Evolutionary conservation across 2,113 vertebrate genomes (phyloP).

Genomic region (Phasianus colchicus): DNA sequence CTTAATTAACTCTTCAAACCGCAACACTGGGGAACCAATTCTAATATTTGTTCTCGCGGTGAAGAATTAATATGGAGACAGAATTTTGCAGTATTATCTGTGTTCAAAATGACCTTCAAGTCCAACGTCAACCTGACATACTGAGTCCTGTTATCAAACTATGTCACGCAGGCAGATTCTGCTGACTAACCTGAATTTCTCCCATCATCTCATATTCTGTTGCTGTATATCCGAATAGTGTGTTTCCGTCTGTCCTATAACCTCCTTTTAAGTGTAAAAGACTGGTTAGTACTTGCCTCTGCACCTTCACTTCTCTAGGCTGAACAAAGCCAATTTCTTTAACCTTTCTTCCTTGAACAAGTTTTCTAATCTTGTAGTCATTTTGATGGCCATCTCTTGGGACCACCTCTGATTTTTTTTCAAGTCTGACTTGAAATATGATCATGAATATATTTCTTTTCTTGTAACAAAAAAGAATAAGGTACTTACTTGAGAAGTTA

Average conservation of each 20-base stretch:
- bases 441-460: neutral
- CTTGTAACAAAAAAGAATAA: neutral
- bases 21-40: neutral
- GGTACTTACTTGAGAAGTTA: neutral
- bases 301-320: neutral
- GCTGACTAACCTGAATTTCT: neutral
- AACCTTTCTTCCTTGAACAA: neutral
- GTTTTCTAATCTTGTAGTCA: neutral
- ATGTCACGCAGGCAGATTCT: neutral
- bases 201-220: neutral
- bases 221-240: neutral
- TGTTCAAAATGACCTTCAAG: neutral
- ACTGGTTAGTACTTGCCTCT: neutral
- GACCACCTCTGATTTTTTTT: neutral
- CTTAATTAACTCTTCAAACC: too few species aligned
- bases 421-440: neutral
- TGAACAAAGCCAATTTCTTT: neutral
- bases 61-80: neutral
- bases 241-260: neutral
- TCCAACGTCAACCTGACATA: neutral
- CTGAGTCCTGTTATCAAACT: neutral
- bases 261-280: neutral
- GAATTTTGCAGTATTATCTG: neutral
- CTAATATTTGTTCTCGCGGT: neutral
- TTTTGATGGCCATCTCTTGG: neutral